Conservation (phyloP, 2,888 invertebrate genomes). For the Morpho achilles region DNA sequence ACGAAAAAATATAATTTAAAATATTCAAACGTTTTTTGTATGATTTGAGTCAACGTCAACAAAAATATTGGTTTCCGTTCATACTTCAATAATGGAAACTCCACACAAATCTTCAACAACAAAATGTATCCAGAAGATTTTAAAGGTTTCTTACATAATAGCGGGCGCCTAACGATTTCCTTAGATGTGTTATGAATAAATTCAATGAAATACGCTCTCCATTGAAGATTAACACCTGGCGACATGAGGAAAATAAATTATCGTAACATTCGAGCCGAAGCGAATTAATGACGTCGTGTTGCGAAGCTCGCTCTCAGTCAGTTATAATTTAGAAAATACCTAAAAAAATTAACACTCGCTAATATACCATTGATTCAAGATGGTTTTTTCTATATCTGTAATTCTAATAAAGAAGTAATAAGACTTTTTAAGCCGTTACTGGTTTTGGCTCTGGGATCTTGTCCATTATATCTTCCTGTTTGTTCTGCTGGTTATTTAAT, state of each 20-base stretch:
- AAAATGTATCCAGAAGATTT: constrained; percentile 16
- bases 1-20: constrained; percentile 20
- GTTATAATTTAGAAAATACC: constrained; percentile 1
- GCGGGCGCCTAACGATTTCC: constrained; percentile 25
- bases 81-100: constrained; percentile 4
- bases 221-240: constrained; percentile 23
- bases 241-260: constrained; percentile 28
- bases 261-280: constrained; percentile 15
- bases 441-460: too few species aligned
- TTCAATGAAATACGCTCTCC: constrained; percentile 21
- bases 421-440: too few species aligned
- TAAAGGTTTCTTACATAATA: constrained; percentile 21
- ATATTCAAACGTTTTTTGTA: constrained; percentile 36
- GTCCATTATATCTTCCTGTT: too few species aligned
- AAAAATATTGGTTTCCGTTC: constrained; percentile 4
- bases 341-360: not conserved
- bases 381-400: too few species aligned
- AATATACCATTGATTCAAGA: too few species aligned
- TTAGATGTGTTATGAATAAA: constrained; percentile 26
- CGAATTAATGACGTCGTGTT: constrained; percentile 21
- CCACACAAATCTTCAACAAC: constrained; percentile 4
- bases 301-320: constrained; percentile 10
- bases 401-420: too few species aligned
- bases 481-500: too few species aligned
- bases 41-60: constrained; percentile 42